phyloP scores from a whole-genome alignment of 2,888 invertebrate genomes.

The Strigamia crassipes region DNA sequence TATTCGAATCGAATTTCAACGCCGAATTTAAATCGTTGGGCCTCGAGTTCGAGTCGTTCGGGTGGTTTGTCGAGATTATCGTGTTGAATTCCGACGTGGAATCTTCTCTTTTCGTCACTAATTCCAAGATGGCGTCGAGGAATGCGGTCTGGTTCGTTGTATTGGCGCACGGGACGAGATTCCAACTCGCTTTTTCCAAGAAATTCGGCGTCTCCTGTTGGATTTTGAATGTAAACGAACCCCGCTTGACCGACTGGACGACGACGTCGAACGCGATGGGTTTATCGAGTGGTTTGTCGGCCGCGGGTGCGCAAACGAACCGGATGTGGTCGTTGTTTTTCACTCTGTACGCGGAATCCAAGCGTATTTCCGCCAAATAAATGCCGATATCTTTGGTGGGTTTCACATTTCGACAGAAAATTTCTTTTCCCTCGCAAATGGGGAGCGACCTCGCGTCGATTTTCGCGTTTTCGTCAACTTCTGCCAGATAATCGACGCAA shows the following conservation, averaged over 20 bases:
- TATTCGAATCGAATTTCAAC: background rate
- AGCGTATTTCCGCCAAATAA: background rate
- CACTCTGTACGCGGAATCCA: background rate
- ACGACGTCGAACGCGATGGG: too few relatives aligned
- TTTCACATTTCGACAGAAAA: background rate
- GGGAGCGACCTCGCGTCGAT: background rate
- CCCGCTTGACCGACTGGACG: background rate
- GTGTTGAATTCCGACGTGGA: background rate
- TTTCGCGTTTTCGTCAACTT: background rate
- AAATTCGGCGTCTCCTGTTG: background rate
- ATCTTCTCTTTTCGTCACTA: background rate
- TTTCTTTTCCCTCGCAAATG: background rate
- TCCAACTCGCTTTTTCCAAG: background rate
- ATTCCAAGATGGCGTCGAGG: background rate
- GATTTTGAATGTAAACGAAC: background rate
- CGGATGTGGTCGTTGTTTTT: background rate
- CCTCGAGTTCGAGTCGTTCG: background rate
- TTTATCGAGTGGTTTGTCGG: background rate
- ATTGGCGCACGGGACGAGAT: background rate
- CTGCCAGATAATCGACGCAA: background rate
- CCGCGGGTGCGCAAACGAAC: background rate
- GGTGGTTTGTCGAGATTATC: background rate
- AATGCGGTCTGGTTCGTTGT: background rate
- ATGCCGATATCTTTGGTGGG: background rate
- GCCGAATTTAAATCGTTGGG: background rate